Base-by-base conservation (phyloP, 2,113 vertebrate genomes). In the Lepisosteus oculatus region DNA sequence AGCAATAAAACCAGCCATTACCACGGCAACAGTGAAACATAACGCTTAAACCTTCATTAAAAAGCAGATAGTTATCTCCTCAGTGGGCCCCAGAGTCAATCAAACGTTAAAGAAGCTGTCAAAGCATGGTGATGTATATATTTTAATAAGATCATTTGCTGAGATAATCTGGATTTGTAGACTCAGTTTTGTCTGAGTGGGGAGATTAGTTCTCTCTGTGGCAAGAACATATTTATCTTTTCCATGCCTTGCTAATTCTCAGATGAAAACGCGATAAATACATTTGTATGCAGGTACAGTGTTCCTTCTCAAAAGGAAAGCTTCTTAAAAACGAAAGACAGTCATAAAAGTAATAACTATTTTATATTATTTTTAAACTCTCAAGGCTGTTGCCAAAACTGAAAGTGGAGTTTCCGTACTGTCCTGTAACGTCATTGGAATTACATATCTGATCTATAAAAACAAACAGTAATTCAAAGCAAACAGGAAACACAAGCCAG, bases 61-160 rank as follows among this genome's bases (percentile, higher is more conserved):
- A 51, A 68, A 55, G 66, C 8, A 55, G 66, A 68, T 41, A 41
- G 8, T 59, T 12, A 55, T 55, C 66, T 55, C 8, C 17, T 17
- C 45, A 54, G 15, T n/a, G 14, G 65, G 65, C 65, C n/a, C n/a
- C n/a, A 17, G 17, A 54, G 47, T 17, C 45, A 66, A 66, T 66
- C 43, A 67, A 29, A 54, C 17, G 45, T 54, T 15, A 45, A 3
- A 66, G 43, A 3, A 67, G 17, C 7, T 45, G 44, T 54, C 65
- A n/a, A 67, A 54, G n/a, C 12, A 17, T 29, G 17, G n/a, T 29
- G 5, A 47, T 45, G 65, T n/a, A 44, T 59, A 59, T 59, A 59
- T 15, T 59, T 59, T 59, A 59, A 15, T 13, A 59, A 59, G 57
- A 59, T 59, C 1, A 59, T 59, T 59, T 59, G 57, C n/a, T 59